phyloP scores from a whole-genome alignment of 2,797 vertebrate genomes.

The Eospalax fontanierii region DNA sequence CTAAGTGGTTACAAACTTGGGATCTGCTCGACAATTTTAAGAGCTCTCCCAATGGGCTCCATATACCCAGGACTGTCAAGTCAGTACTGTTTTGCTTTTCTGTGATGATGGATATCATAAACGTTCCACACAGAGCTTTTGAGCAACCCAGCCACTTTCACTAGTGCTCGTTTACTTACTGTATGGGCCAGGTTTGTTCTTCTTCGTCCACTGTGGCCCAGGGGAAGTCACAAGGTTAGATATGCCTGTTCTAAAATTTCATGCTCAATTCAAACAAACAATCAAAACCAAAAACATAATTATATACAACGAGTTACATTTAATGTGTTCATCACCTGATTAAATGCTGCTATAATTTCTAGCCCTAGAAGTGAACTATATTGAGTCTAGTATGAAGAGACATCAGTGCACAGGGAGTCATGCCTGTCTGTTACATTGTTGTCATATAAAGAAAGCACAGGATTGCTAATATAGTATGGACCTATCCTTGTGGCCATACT shows the following conservation, averaged over 20 bases:
- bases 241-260: neutral
- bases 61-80: neutral
- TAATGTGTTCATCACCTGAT: conserved; percentile 6
- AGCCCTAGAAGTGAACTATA: conserved; percentile 16
- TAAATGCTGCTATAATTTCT: neutral
- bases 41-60: neutral
- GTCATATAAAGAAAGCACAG: neutral
- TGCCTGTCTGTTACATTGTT: neutral
- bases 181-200: neutral
- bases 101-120: neutral
- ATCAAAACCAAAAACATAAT: neutral
- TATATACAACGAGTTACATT: neutral
- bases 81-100: neutral
- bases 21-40: neutral
- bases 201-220: neutral
- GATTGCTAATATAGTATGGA: neutral
- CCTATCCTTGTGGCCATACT: neutral
- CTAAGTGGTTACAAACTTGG: neutral
- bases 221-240: neutral
- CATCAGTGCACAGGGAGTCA: neutral
- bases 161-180: neutral
- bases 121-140: neutral
- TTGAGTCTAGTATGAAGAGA: conserved; percentile 45
- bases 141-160: neutral
- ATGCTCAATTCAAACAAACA: neutral